phyloP scores from a whole-genome alignment of 1,140 invertebrate species.

The Pinna nobilis region DNA sequence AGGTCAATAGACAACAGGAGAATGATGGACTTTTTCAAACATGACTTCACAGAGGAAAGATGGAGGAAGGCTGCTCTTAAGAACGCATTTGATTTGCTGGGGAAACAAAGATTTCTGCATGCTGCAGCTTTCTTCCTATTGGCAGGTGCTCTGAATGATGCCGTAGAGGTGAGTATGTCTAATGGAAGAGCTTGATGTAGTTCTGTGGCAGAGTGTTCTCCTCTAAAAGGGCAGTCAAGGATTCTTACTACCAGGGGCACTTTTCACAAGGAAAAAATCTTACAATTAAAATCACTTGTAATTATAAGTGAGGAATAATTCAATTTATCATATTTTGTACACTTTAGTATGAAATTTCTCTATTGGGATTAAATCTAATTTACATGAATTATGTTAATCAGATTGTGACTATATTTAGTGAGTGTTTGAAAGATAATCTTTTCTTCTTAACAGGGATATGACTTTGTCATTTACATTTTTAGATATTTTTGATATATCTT shows the following conservation, averaged over 20 bases:
- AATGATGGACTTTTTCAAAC: slow-evolving; percentile 96
- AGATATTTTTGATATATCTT: not conserved
- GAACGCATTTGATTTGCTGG: slow-evolving; percentile 96
- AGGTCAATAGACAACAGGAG: slow-evolving; percentile 86
- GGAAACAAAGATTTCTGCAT: slow-evolving; percentile 93
- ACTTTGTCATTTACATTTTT: not conserved
- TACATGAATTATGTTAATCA: too few relatives aligned
- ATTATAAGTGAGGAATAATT: too few relatives aligned
- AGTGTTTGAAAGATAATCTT: too few relatives aligned
- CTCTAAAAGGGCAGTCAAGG: not conserved
- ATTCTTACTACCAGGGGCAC: not conserved
- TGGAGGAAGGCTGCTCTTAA: slow-evolving; percentile 98
- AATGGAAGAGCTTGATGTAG: not conserved
- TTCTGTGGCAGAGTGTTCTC: not conserved
- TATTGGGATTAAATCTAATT: too few relatives aligned
- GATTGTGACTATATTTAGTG: too few relatives aligned
- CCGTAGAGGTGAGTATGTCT: slow-evolving; percentile 85
- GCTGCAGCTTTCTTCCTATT: slow-evolving; percentile 90
- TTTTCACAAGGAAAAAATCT: too few relatives aligned
- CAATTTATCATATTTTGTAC: too few relatives aligned
- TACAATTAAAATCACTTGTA: too few relatives aligned
- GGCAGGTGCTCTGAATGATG: slow-evolving; percentile 94
- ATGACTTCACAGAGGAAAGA: slow-evolving; percentile 87
- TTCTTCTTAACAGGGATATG: too few relatives aligned
- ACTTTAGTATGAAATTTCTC: too few relatives aligned